Base-by-base conservation (phyloP, 2,888 invertebrate species). In the Macaria liturata region DNA sequence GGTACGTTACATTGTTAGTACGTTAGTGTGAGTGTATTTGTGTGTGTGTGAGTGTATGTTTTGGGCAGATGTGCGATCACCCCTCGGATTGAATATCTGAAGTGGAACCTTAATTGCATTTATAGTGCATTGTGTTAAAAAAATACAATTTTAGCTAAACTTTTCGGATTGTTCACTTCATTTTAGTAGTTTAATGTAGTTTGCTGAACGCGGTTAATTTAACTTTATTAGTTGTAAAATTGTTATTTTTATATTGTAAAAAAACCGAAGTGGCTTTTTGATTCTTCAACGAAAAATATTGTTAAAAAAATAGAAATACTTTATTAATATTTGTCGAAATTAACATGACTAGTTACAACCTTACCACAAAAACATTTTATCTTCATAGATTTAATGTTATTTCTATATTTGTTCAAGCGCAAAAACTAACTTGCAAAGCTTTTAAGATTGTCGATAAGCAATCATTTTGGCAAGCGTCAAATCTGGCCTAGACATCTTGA, bases 11-110 rank as follows among this genome's bases (percentile, higher is more conserved):
- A 20, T 20, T 20, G 34, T 37, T 3, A 37, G 46, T 40, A 30
- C 45, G 37, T 52, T 31, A 32, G 8, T 34, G 43, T 7, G 39
- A 30, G 42, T 50, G 45, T n/a, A 44, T 49, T 47, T 49, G 51
- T 4, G 37, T 8, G 4, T 32, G 37, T 52, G 31, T 57, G 57
- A 40, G 47, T 51, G 31, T 8, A 55, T 63, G 63, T 64, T 66
- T 69, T 59, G 72, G 71, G 78, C 81, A 81, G 81, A 81, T 81
- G 81, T 66, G 65, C 71, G 42, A 30, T 43, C 50, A 65, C 63
- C 71, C 74, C 69, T 64, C 64, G 66, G 65, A 69, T 64, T 64
- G 49, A 57, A 62, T 20, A 20, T 65, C 67, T 72, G 66, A 69
- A 75, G 74, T 69, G 70, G 65, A 52, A 54, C 66, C 64, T 67